phyloP scores from a whole-genome alignment of 1,140 invertebrate genomes.

The Lepidurus arcticus region DNA sequence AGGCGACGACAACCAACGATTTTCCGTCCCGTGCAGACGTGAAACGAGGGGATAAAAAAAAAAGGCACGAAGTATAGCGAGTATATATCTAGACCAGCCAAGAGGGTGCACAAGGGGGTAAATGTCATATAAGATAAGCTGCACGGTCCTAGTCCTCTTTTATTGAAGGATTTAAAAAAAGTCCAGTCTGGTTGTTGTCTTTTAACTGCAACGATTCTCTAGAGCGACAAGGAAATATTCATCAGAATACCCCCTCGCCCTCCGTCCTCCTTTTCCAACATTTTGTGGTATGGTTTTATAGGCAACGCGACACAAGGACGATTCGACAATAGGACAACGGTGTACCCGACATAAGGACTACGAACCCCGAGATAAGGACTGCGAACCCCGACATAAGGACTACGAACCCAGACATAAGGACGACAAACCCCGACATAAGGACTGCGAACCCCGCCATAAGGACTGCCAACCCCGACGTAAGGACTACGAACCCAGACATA shows the following conservation, averaged over 20 bases:
- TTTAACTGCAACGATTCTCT: slow-evolving; percentile 2
- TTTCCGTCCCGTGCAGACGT: slow-evolving; percentile 17
- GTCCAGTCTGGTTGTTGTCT: not conserved
- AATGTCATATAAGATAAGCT: slow-evolving; percentile 15
- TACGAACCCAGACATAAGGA: too few relatives aligned
- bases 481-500: too few relatives aligned
- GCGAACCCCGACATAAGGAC: too few relatives aligned
- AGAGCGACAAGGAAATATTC: slow-evolving; percentile 5
- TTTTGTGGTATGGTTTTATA: too few relatives aligned
- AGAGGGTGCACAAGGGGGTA: slow-evolving; percentile 1
- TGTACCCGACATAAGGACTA: too few relatives aligned
- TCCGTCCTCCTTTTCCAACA: too few relatives aligned
- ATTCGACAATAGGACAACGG: too few relatives aligned
- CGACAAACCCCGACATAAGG: too few relatives aligned
- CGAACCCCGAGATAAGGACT: too few relatives aligned
- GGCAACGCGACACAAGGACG: too few relatives aligned
- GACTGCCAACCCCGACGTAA: too few relatives aligned
- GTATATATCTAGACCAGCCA: not conserved
- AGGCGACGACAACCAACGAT: slow-evolving; percentile 17
- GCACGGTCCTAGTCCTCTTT: slow-evolving; percentile 1
- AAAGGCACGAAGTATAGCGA: not conserved
- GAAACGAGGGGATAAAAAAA: slow-evolving; percentile 12
- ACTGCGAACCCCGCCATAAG: too few relatives aligned
- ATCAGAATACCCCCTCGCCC: not conserved
- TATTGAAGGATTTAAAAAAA: slow-evolving; percentile 12